Percentiles rank a stretch among this genome's conserved stretches.
phyloP scores from a whole-genome alignment of 2,888 invertebrate genomes.

The Pycnomerus fuliginosus region DNA sequence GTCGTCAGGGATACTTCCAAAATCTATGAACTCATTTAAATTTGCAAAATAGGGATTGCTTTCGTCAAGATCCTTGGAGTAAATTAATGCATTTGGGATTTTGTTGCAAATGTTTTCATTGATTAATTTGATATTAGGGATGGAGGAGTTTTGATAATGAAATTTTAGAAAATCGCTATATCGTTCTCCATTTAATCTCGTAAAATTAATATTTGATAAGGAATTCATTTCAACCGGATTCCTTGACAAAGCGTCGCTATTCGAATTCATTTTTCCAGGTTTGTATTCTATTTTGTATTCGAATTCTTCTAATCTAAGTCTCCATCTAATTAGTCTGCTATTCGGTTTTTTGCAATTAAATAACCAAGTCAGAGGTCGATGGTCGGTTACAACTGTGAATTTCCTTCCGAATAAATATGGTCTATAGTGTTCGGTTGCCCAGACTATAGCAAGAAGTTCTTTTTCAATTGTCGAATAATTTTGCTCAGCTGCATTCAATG shows the following conservation, averaged over 20 bases:
- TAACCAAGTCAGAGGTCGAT: slow-evolving; percentile 19
- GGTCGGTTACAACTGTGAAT: slow-evolving; percentile 21
- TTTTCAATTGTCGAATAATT: slow-evolving; percentile 13
- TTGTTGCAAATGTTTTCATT: background rate
- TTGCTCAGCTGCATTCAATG: slow-evolving; percentile 9
- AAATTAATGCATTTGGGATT: slow-evolving; percentile 1
- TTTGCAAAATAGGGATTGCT: background rate
- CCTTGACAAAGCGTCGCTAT: slow-evolving; percentile 19
- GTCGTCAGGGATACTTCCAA: background rate
- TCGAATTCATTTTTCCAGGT: slow-evolving; percentile 1
- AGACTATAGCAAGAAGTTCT: slow-evolving; percentile 15
- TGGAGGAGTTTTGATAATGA: slow-evolving; percentile 1
- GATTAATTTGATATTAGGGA: slow-evolving; percentile 1
- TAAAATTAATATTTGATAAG: no score
- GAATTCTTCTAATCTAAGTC: slow-evolving; percentile 35
- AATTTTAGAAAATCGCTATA: background rate
- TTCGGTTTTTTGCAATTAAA: slow-evolving; percentile 44
- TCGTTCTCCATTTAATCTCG: slow-evolving; percentile 1
- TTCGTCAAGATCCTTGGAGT: background rate
- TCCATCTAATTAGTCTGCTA: slow-evolving; percentile 41
- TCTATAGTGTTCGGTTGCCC: slow-evolving; percentile 12
- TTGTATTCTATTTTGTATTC: slow-evolving; percentile 24
- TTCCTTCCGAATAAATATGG: slow-evolving; percentile 16
- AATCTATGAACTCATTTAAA: background rate
- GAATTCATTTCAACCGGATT: no score